Conservation (phyloP, 64 coral and sea anemone species). For the Pocillopora verrucosa region DNA sequence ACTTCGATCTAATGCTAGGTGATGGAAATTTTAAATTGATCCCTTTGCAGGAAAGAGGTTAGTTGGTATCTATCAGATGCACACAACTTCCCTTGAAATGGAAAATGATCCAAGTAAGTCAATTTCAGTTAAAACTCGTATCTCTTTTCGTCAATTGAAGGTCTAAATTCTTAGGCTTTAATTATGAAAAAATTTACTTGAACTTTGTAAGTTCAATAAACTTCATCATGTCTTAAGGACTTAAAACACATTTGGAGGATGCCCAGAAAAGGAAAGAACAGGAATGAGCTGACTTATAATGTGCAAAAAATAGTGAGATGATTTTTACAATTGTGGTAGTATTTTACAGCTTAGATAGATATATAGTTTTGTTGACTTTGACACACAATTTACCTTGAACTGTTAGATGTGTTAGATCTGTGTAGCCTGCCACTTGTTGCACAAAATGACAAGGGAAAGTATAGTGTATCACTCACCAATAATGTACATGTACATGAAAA, state of each 20-base stretch:
- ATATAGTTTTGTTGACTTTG: background rate
- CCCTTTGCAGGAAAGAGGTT: constrained; percentile 26
- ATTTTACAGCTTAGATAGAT: background rate
- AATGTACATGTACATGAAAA: too few relatives aligned
- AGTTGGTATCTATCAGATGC: constrained; percentile 44
- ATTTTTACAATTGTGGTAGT: background rate
- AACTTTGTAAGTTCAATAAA: background rate
- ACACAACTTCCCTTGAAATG: constrained; percentile 27
- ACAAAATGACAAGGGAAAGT: too few relatives aligned
- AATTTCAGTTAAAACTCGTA: background rate
- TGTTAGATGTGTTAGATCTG: too few relatives aligned
- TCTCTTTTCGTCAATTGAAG: too few relatives aligned
- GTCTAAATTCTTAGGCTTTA: too few relatives aligned
- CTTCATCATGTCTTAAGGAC: constrained; percentile 19
- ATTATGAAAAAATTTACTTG: too few relatives aligned
- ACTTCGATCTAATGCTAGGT: too few relatives aligned
- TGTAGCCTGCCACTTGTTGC: background rate
- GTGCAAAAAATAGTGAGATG: constrained; percentile 56
- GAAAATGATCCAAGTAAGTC: constrained; percentile 63
- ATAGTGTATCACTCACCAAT: too few relatives aligned
- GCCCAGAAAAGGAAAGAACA: too few relatives aligned
- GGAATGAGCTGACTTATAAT: constrained; percentile 59
- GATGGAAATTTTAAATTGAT: too few relatives aligned
- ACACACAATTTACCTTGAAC: too few relatives aligned
- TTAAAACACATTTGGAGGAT: constrained; percentile 60